Evolutionary conservation across 2,113 vertebrate genomes (phyloP).

Genomic region (Choloepus hoffmanni): DNA sequence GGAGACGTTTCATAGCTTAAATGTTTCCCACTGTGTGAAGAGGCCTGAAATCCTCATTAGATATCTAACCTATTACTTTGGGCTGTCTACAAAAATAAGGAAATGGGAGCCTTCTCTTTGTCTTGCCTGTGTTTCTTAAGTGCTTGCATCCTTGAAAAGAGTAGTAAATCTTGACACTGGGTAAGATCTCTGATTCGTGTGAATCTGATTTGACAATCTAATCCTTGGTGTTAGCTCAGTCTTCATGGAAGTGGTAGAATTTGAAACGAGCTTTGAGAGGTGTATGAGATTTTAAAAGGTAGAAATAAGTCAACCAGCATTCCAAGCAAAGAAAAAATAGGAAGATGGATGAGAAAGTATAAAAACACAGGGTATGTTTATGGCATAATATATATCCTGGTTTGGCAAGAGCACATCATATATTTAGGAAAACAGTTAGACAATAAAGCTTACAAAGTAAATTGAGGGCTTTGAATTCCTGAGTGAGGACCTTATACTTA

Average conservation of each 20-base stretch:
- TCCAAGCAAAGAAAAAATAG: background rate
- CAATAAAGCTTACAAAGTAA: background rate
- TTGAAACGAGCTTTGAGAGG: constrained; percentile 17
- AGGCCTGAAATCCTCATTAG: background rate
- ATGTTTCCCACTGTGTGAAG: background rate
- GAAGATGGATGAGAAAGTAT: background rate
- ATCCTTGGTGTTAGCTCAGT: background rate
- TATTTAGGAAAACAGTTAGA: background rate
- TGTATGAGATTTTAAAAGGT: constrained; percentile 9
- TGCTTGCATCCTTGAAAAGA: background rate
- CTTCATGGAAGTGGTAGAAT: background rate
- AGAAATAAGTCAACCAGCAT: background rate
- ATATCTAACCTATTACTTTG: background rate
- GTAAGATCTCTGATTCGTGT: background rate
- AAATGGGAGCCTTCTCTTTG: background rate
- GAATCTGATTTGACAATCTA: background rate
- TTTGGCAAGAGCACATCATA: background rate
- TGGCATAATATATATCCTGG: background rate
- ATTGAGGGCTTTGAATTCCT: constrained; percentile 19
- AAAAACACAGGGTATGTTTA: background rate
- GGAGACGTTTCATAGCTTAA: background rate
- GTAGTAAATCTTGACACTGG: background rate
- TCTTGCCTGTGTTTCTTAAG: background rate
- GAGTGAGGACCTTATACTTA: background rate
- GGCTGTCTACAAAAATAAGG: background rate